Evolutionary conservation across 2,888 invertebrate species (phyloP).

Genomic region (Leptopilina syphax): DNA sequence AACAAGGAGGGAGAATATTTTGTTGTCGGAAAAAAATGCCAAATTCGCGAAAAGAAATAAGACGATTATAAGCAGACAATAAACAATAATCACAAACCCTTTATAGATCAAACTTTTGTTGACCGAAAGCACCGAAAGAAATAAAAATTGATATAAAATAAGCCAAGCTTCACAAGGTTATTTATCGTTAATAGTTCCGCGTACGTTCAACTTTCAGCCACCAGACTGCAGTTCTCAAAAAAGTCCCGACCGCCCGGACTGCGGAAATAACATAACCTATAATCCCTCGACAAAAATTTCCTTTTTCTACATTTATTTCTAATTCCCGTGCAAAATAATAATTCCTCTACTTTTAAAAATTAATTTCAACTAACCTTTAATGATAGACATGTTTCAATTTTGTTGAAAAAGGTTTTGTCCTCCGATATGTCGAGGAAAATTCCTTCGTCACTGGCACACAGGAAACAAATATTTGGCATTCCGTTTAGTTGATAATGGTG

Average conservation of each 20-base stretch:
- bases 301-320: background rate
- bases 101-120: background rate
- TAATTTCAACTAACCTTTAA: conserved; percentile 62
- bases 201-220: conserved; percentile 35
- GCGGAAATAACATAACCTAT: conserved; percentile 34
- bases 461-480: conserved; percentile 68
- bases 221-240: conserved; percentile 7
- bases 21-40: too few relatives aligned
- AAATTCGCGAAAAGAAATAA: background rate
- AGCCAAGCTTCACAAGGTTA: conserved; percentile 31
- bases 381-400: conserved; percentile 67
- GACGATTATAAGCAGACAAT: background rate
- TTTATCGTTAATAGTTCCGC: conserved; percentile 16
- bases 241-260: background rate
- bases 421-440: conserved; percentile 68
- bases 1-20: too few relatives aligned
- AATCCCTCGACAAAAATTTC: background rate
- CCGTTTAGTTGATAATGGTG: background rate
- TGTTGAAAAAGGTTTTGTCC: conserved; percentile 61
- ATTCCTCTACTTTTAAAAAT: background rate
- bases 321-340: background rate
- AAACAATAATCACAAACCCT: background rate
- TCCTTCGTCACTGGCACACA: conserved; percentile 73
- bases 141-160: conserved; percentile 13
- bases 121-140: background rate